phyloP scores from a whole-genome alignment of 64 coral and sea anemone genomes.

The Pocillopora damicornis region DNA sequence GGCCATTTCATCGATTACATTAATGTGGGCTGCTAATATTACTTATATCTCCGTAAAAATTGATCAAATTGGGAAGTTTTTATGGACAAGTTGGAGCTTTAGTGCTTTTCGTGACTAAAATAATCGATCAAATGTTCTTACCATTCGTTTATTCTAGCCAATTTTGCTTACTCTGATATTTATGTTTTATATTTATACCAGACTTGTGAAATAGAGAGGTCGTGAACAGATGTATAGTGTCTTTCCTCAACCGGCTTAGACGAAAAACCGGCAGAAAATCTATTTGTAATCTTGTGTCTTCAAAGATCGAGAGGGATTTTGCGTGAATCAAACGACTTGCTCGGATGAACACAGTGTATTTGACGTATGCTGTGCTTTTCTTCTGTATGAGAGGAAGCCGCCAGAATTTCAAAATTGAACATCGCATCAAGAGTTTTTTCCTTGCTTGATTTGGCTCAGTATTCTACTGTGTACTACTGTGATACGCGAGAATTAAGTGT shows the following conservation, averaged over 20 bases:
- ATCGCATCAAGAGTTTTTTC: not conserved
- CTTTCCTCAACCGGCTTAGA: slow-evolving; percentile 8
- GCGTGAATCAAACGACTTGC: not conserved
- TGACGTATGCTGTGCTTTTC: not conserved
- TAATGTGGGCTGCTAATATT: slow-evolving; percentile 5
- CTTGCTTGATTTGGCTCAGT: not conserved
- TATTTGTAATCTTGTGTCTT: not conserved
- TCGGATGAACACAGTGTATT: not conserved
- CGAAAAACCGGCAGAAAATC: not conserved
- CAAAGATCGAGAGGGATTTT: not conserved
- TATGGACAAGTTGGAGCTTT: not conserved
- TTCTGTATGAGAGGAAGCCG: not conserved
- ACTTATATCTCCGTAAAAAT: not conserved
- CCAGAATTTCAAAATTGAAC: not conserved
- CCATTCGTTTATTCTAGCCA: not conserved
- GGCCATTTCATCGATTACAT: slow-evolving; percentile 27
- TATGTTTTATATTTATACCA: slow-evolving; percentile 23
- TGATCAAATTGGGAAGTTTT: not conserved
- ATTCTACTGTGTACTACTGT: not conserved
- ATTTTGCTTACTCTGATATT: not conserved
- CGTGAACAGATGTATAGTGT: not conserved
- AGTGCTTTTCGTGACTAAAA: not conserved
- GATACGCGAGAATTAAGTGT: not conserved
- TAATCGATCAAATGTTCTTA: not conserved
- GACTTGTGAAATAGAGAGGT: not conserved